A percentile compares a stretch with the other conserved stretches of the same genome.
phyloP scores from a whole-genome alignment of 2,797 vertebrate species.

The Crocodylus rhombifer region DNA sequence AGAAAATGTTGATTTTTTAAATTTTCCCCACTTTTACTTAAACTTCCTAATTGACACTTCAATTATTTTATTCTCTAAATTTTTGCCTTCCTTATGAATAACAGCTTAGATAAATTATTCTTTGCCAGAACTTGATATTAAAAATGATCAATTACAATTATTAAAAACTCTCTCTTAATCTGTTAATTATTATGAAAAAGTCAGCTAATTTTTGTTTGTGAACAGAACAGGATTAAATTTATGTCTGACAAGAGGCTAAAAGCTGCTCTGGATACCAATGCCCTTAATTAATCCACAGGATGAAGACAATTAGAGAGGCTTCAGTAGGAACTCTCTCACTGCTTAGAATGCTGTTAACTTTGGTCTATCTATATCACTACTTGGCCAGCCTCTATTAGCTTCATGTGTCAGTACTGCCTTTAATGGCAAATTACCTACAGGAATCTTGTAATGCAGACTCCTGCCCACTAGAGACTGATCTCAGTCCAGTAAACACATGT shows the following conservation, averaged over 20 bases:
- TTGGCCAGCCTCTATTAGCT: not conserved
- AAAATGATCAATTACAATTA: slow-evolving; percentile 68
- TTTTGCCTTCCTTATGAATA: slow-evolving; percentile 64
- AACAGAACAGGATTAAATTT: not conserved
- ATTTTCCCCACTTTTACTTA: slow-evolving; percentile 65
- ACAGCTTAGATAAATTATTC: slow-evolving; percentile 65
- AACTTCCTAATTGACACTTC: slow-evolving; percentile 76
- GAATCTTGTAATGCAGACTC: slow-evolving; percentile 80
- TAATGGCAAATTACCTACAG: slow-evolving; percentile 54
- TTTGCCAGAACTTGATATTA: slow-evolving; percentile 49
- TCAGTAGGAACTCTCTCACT: not conserved
- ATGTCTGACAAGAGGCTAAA: not conserved
- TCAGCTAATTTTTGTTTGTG: slow-evolving; percentile 37
- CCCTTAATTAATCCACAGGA: not conserved
- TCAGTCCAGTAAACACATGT: slow-evolving; percentile 75
- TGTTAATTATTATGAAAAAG: slow-evolving; percentile 61
- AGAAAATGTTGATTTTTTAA: slow-evolving; percentile 64
- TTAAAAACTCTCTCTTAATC: slow-evolving; percentile 59
- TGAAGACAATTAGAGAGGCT: not conserved
- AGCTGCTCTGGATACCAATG: not conserved
- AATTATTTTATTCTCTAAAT: slow-evolving; percentile 66
- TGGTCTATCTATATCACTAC: not conserved
- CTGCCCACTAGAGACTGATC: slow-evolving; percentile 86
- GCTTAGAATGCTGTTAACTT: slow-evolving; percentile 24
- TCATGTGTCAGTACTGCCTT: not conserved